Evolutionary conservation across 2,888 invertebrate genomes (phyloP).

Genomic region (Acleris holmiana): DNA sequence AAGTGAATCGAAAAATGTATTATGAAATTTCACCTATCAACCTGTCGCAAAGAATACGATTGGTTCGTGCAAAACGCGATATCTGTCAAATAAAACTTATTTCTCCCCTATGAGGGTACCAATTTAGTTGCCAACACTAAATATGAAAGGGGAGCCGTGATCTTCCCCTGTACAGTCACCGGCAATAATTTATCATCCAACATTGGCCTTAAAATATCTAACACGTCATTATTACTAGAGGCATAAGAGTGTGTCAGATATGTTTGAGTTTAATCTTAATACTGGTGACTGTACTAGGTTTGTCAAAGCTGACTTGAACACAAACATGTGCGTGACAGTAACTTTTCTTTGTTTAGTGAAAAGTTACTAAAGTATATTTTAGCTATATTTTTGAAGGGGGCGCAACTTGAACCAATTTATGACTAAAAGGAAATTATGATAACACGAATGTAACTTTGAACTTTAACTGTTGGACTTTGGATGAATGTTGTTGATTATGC

Average conservation of each 20-base stretch:
- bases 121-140: slow-evolving; percentile 76
- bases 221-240: no score
- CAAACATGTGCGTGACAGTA: slow-evolving; percentile 30
- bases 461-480: no score
- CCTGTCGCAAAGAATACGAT: slow-evolving; percentile 50
- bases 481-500: no score
- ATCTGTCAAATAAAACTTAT: slow-evolving; percentile 72
- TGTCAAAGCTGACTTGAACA: slow-evolving; percentile 62
- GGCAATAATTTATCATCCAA: no score
- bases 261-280: no score
- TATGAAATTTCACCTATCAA: slow-evolving; percentile 43
- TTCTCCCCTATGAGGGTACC: slow-evolving; percentile 64
- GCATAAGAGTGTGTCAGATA: no score
- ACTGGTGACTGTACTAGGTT: slow-evolving; percentile 44
- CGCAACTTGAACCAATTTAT: neutral
- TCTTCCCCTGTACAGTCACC: slow-evolving; percentile 52
- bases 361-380: slow-evolving; percentile 2
- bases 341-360: slow-evolving; percentile 30
- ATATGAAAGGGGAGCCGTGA: slow-evolving; percentile 65
- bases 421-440: no score
- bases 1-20: slow-evolving; percentile 30
- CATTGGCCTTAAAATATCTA: no score
- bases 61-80: slow-evolving; percentile 52
- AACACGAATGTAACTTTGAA: no score
- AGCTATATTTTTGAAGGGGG: neutral